Conservation (phyloP, 2,888 invertebrate species). For the Sceliomorpha sp. region DNA sequence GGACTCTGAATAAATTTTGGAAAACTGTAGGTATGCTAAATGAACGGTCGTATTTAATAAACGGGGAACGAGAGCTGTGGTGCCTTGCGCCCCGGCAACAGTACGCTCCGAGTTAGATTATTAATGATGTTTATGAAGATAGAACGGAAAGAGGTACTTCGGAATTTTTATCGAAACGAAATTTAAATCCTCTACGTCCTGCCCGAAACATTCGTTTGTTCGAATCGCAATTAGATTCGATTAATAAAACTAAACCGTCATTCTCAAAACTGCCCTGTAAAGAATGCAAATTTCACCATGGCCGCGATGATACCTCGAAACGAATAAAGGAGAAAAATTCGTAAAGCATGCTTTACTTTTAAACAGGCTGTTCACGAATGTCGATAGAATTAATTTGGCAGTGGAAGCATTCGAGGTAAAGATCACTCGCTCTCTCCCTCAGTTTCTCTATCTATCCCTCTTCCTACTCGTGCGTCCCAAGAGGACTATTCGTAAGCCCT, state of each 20-base stretch:
- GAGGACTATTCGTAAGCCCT: constrained; percentile 73
- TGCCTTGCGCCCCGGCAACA: neutral
- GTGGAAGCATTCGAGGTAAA: neutral
- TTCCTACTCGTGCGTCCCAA: constrained; percentile 58
- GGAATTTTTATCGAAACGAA: too few species aligned
- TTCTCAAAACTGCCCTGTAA: too few species aligned
- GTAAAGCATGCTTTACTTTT: too few species aligned
- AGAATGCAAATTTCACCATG: too few species aligned
- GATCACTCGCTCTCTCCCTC: constrained; percentile 15
- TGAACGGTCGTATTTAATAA: constrained; percentile 33
- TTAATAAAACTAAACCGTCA: too few species aligned
- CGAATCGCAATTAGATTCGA: too few species aligned
- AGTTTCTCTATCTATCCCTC: constrained; percentile 21
- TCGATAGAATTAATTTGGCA: constrained; percentile 23
- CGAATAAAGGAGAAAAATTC: too few species aligned
- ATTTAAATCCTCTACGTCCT: too few species aligned
- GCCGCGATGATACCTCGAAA: too few species aligned
- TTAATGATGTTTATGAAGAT: constrained; percentile 1
- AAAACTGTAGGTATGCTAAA: constrained; percentile 51
- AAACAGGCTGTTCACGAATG: too few species aligned
- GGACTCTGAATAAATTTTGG: constrained; percentile 56
- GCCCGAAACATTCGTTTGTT: too few species aligned
- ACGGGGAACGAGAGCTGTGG: constrained; percentile 16
- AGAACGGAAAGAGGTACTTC: too few species aligned
- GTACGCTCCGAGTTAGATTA: neutral